These are phyloP conservation scores for Epizoanthus illoricatus DNA, from an alignment of 92 coral and sea anemone genomes.

Conservation along the genomic window DNA sequence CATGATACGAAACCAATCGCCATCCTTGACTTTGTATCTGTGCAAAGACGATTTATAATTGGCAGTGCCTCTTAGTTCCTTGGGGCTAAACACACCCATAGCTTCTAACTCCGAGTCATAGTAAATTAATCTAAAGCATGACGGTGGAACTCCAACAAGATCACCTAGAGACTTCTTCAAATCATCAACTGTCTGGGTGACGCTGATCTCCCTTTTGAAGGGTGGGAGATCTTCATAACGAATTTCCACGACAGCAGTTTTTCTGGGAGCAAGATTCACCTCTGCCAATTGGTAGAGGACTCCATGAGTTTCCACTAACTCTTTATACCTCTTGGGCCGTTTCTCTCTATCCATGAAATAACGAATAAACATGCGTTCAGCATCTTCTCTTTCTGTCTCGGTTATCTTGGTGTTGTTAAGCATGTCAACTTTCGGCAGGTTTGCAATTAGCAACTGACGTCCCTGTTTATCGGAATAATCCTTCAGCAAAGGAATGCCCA, in stretches of 20 bases:
- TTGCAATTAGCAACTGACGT: conserved; percentile 79
- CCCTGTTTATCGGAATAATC: conserved; percentile 51
- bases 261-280: conserved; percentile 69
- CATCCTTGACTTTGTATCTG: conserved; percentile 78
- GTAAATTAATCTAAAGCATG: conserved; percentile 58
- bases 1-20: conserved; percentile 77
- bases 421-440: conserved; percentile 76
- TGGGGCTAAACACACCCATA: conserved; percentile 44
- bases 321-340: conserved; percentile 74
- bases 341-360: conserved; percentile 66
- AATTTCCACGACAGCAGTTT: conserved; percentile 59
- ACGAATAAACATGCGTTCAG: conserved; percentile 85
- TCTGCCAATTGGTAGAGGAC: conserved; percentile 75
- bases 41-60: conserved; percentile 41
- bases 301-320: conserved; percentile 72
- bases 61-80: conserved; percentile 58
- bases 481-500: conserved; percentile 80
- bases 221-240: conserved; percentile 73
- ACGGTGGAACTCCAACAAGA: conserved; percentile 65
- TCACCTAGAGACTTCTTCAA: conserved; percentile 77
- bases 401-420: conserved; percentile 77
- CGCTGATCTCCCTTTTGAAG: conserved; percentile 52
- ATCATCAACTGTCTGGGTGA: conserved; percentile 72
- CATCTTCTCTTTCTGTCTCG: conserved; percentile 76
- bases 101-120: conserved; percentile 41